Conservation (phyloP, 2,797 vertebrate species). For the Leuciscus waleckii region DNA sequence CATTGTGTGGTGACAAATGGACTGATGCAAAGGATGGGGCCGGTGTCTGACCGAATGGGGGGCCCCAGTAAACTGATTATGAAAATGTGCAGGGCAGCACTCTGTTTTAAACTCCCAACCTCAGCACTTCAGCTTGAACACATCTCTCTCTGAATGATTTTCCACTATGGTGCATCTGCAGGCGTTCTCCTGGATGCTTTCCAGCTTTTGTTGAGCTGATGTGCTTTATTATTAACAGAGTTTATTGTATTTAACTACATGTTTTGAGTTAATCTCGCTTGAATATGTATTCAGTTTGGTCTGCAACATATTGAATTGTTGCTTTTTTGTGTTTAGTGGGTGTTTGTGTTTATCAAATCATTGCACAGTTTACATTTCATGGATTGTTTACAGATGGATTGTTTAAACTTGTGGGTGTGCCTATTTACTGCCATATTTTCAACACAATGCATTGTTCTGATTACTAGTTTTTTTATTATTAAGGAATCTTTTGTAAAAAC, state of each 20-base stretch:
- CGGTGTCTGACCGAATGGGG: conserved; percentile 63
- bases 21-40: conserved; percentile 66
- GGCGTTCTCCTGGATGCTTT: conserved; percentile 72
- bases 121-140: conserved; percentile 69
- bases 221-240: conserved; percentile 68
- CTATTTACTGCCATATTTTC: neutral
- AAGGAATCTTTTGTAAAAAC: neutral
- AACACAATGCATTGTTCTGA: neutral
- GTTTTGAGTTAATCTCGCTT: conserved; percentile 1
- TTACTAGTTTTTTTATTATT: neutral
- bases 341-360: conserved; percentile 22
- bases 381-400: neutral
- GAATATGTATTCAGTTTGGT: neutral
- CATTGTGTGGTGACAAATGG: conserved; percentile 58
- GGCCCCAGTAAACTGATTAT: conserved; percentile 66
- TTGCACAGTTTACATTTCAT: conserved; percentile 24
- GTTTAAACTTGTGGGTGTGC: conserved; percentile 5
- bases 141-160: conserved; percentile 72
- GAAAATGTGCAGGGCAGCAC: conserved; percentile 63
- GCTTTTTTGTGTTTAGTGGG: neutral
- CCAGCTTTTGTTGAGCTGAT: conserved; percentile 77
- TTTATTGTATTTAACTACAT: conserved; percentile 30
- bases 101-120: conserved; percentile 69
- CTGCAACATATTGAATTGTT: conserved; percentile 23
- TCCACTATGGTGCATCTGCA: conserved; percentile 69